Percentiles rank a stretch among this genome's conserved stretches.
Conservation (phyloP, 2,113 vertebrate genomes). For the Pogonocichla stellata region DNA sequence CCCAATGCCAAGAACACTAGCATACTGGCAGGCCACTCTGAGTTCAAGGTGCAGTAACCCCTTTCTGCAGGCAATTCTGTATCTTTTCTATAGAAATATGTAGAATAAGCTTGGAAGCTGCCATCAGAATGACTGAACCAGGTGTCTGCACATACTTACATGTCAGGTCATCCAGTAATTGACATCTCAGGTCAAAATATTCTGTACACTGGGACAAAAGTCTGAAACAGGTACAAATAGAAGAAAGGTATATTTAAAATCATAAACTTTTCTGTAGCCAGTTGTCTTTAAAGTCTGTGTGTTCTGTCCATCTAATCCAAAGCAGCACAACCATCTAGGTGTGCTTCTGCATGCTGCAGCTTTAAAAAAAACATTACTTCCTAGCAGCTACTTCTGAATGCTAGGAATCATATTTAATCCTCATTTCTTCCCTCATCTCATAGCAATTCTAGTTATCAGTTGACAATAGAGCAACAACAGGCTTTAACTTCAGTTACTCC, state of each 20-base stretch:
- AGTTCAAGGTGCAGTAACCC: not conserved
- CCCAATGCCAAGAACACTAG: not conserved
- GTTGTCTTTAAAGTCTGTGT: not conserved
- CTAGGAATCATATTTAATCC: not conserved
- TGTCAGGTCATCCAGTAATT: slow-evolving; percentile 94
- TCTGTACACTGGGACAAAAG: slow-evolving; percentile 96
- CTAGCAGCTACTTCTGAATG: not conserved
- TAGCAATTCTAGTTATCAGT: not conserved
- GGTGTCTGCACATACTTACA: slow-evolving; percentile 78
- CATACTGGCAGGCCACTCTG: not conserved
- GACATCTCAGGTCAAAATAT: slow-evolving; percentile 97
- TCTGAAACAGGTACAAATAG: slow-evolving; percentile 71
- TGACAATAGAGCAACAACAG: not conserved
- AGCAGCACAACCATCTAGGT: not conserved
- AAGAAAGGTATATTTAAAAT: not conserved
- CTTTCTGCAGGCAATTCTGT: not conserved
- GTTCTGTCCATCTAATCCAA: not conserved
- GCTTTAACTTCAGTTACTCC: not conserved
- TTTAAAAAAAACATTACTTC: not conserved
- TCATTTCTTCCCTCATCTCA: not conserved
- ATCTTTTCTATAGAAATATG: not conserved
- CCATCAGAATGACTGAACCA: not conserved
- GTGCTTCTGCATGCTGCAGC: not conserved
- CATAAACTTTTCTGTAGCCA: not conserved
- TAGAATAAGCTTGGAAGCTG: not conserved